Conservation (phyloP, 2,113 vertebrate species). For the Piaya cayana region DNA sequence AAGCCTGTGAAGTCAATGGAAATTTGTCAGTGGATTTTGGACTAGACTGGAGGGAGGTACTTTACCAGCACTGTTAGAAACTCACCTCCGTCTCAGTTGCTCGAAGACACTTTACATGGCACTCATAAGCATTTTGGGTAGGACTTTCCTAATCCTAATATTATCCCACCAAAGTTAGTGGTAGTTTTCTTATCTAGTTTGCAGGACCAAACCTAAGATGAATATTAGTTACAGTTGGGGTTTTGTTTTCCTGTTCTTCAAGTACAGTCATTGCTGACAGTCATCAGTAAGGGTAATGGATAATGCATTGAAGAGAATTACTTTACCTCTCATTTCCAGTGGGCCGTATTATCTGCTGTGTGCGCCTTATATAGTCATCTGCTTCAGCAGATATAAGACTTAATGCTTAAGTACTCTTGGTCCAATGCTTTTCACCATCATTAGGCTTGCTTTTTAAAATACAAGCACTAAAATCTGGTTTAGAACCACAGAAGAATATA, state of each 20-base stretch:
- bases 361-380: background rate
- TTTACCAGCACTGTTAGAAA: background rate
- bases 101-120: background rate
- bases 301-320: background rate
- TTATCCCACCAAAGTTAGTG: background rate
- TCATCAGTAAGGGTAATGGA: background rate
- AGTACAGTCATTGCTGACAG: background rate
- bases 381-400: background rate
- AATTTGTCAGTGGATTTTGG: background rate
- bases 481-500: slow-evolving; percentile 1
- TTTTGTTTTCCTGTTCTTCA: background rate
- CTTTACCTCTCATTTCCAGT: background rate
- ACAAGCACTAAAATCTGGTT: background rate
- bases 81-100: background rate
- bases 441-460: slow-evolving; percentile 47
- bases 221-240: background rate
- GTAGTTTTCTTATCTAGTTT: background rate
- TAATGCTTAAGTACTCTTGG: background rate
- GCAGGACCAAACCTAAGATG: background rate
- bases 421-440: background rate
- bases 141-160: background rate
- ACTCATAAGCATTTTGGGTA: background rate
- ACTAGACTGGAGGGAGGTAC: background rate
- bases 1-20: background rate
- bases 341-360: background rate